Conservation (phyloP, 1,140 invertebrate species). For the Tetranychus cinnabarinus region DNA sequence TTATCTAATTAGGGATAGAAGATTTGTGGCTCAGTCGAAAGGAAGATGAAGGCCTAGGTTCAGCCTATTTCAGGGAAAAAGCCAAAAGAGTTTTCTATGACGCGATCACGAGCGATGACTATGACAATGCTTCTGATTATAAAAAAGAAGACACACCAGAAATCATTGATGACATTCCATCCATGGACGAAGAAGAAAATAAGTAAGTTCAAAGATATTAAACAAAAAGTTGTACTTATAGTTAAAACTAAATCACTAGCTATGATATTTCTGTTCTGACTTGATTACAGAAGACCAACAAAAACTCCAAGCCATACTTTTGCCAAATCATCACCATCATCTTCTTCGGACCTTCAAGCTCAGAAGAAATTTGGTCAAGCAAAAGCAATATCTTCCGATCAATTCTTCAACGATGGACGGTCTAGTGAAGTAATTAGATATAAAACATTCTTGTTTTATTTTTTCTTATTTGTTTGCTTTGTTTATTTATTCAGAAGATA, state of each 20-base stretch:
- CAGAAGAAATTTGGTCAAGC: slow-evolving; percentile 87
- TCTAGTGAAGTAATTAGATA: slow-evolving; percentile 32
- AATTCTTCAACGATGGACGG: slow-evolving; percentile 58
- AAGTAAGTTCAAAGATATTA: not conserved
- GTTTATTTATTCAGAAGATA: not conserved
- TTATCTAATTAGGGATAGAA: not conserved
- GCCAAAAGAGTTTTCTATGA: not conserved
- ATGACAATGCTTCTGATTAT: not conserved
- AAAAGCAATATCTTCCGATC: slow-evolving; percentile 90
- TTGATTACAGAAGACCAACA: not conserved
- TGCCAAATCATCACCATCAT: not conserved
- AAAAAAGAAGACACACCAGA: not conserved
- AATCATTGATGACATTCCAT: slow-evolving; percentile 5
- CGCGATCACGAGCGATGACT: not conserved
- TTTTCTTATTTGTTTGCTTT: not conserved
- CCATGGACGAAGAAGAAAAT: not conserved
- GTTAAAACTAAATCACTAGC: not conserved
- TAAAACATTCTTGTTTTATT: not conserved
- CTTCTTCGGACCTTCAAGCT: slow-evolving; percentile 22
- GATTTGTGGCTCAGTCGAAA: not conserved
- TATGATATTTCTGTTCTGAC: not conserved
- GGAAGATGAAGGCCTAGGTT: not conserved
- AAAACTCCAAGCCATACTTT: not conserved
- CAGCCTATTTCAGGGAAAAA: not conserved
- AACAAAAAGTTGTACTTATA: not conserved